Conservation (phyloP, 2,113 vertebrate genomes). For the Cebus imitator region DNA sequence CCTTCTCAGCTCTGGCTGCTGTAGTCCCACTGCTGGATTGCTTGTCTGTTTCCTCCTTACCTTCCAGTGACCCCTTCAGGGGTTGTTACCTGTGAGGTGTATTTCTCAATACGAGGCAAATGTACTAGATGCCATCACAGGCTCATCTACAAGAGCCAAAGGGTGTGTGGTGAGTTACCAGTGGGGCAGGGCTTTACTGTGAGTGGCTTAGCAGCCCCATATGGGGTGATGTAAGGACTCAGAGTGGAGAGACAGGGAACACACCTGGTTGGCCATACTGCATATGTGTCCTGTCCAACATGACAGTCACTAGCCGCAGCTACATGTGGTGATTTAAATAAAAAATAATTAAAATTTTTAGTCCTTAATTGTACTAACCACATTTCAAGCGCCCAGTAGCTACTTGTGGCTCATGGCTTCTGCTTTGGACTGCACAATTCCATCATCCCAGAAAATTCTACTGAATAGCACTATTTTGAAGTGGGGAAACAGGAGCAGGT, state of each 20-base stretch:
- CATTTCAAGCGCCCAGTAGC: neutral
- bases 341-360: neutral
- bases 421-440: neutral
- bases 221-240: neutral
- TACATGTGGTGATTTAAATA: neutral
- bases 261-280: fast-evolving
- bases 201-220: neutral
- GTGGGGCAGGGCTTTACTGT: neutral
- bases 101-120: neutral
- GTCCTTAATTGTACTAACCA: neutral
- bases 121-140: neutral
- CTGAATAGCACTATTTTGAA: neutral
- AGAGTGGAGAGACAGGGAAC: neutral
- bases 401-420: neutral
- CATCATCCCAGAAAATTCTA: neutral
- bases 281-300: neutral
- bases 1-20: neutral
- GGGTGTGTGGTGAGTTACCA: neutral
- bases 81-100: constrained; percentile 27
- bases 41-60: constrained; percentile 19
- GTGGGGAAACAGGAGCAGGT: neutral
- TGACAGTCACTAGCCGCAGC: neutral
- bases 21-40: neutral
- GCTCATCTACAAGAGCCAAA: neutral
- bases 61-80: constrained; percentile 27